Conservation (phyloP, 2,888 invertebrate genomes). For the Tricholauxania praeusta region DNA sequence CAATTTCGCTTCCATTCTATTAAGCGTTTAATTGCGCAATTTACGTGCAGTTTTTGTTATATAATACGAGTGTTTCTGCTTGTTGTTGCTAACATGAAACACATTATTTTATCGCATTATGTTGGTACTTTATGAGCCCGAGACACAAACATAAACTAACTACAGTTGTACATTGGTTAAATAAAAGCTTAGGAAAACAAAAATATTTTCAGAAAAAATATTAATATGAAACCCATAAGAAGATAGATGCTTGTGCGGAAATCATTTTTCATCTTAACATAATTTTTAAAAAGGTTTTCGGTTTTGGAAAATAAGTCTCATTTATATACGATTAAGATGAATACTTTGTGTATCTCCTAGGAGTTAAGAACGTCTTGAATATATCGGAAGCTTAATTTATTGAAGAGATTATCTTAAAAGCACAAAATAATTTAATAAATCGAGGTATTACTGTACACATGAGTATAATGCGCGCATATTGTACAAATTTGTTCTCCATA, state of each 20-base stretch:
- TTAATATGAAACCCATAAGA: too few relatives aligned
- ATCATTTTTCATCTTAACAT: too few relatives aligned
- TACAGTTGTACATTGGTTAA: slow-evolving; percentile 32
- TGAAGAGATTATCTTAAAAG: too few relatives aligned
- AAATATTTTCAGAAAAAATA: too few relatives aligned
- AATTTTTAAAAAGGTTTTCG: too few relatives aligned
- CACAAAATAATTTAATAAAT: too few relatives aligned
- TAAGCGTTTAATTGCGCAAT: slow-evolving; percentile 16
- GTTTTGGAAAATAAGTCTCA: too few relatives aligned
- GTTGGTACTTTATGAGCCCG: slow-evolving; percentile 41
- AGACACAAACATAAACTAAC: slow-evolving; percentile 30
- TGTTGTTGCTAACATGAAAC: slow-evolving; percentile 17
- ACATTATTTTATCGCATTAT: slow-evolving; percentile 35
- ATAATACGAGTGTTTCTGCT: not conserved
- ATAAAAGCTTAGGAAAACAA: slow-evolving; percentile 17
- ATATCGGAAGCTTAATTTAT: too few relatives aligned
- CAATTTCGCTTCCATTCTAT: not conserved
- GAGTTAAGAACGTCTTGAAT: too few relatives aligned
- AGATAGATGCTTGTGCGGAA: too few relatives aligned
- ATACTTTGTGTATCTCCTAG: too few relatives aligned
- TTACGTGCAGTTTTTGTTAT: not conserved
- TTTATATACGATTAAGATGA: too few relatives aligned
- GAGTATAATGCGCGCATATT: slow-evolving; percentile 54
- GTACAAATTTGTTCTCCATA: slow-evolving; percentile 63
- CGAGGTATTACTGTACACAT: slow-evolving; percentile 26